These are phyloP conservation scores for Agrochola litura DNA, from an alignment of 2,888 invertebrate species.

Conservation along the genomic window DNA sequence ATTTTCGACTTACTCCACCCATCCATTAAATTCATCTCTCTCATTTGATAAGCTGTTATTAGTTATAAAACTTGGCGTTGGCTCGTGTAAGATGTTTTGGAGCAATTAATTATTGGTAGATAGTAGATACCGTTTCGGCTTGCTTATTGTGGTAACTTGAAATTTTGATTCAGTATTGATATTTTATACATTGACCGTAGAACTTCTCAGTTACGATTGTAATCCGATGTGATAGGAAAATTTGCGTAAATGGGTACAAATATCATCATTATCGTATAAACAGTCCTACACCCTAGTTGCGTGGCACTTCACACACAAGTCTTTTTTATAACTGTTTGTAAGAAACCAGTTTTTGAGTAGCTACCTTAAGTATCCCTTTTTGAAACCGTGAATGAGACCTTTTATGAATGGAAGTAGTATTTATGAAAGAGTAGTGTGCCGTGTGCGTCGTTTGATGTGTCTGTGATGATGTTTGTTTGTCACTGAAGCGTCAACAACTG, in stretches of 20 bases:
- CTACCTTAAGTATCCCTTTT: background rate
- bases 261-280: too few relatives aligned
- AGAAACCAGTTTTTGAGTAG: background rate
- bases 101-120: conserved; percentile 31
- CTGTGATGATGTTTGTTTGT: conserved; percentile 27
- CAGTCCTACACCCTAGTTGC: background rate
- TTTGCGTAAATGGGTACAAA: too few relatives aligned
- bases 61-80: conserved; percentile 25
- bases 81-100: conserved; percentile 26
- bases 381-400: background rate
- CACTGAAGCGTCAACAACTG: conserved; percentile 22
- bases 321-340: background rate
- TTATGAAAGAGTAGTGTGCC: background rate
- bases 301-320: background rate
- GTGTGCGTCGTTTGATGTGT: conserved; percentile 12
- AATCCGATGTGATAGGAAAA: too few relatives aligned
- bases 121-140: conserved; percentile 6
- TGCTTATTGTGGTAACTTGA: conserved; percentile 19
- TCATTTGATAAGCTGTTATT: conserved; percentile 37
- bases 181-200: background rate
- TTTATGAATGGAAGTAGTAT: conserved; percentile 6
- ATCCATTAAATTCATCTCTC: conserved; percentile 46
- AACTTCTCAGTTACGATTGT: background rate
- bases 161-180: background rate
- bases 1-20: conserved; percentile 56